phyloP scores from a whole-genome alignment of 2,797 vertebrate genomes.

The Argyrosomus regius region DNA sequence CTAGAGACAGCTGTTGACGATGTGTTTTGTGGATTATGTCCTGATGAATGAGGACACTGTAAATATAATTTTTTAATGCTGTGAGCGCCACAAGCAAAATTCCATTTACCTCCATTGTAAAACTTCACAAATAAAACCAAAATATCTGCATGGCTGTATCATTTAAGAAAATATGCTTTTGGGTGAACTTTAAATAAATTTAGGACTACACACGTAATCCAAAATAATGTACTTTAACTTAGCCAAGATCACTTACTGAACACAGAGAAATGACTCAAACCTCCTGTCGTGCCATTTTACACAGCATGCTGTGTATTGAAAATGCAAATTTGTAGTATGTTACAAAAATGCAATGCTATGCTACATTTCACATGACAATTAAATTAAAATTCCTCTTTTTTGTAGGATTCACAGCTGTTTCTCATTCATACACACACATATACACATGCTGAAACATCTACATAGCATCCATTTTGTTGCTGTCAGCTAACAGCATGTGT shows the following conservation, averaged over 20 bases:
- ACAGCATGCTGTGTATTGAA: neutral
- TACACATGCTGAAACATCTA: slow-evolving; percentile 4
- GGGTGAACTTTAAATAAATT: neutral
- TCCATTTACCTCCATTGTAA: neutral
- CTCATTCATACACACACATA: neutral
- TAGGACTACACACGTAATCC: neutral
- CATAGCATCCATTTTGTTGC: slow-evolving; percentile 36
- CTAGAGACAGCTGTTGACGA: slow-evolving; percentile 20
- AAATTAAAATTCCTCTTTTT: neutral
- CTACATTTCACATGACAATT: neutral
- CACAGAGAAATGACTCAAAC: neutral
- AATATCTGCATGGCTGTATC: neutral
- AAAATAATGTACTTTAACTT: neutral
- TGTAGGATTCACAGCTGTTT: neutral
- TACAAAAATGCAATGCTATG: neutral
- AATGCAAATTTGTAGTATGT: neutral
- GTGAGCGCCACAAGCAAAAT: slow-evolving; percentile 1
- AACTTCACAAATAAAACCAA: neutral
- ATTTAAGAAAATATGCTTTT: neutral
- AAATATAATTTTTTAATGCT: neutral
- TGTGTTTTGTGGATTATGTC: slow-evolving; percentile 10
- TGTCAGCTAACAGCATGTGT: neutral
- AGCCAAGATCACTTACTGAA: neutral
- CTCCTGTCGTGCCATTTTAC: neutral
- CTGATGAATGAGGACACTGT: neutral